These are phyloP conservation scores for Eudyptes chrysolophus DNA, from an alignment of 2,113 vertebrate genomes.

Conservation along the genomic window DNA sequence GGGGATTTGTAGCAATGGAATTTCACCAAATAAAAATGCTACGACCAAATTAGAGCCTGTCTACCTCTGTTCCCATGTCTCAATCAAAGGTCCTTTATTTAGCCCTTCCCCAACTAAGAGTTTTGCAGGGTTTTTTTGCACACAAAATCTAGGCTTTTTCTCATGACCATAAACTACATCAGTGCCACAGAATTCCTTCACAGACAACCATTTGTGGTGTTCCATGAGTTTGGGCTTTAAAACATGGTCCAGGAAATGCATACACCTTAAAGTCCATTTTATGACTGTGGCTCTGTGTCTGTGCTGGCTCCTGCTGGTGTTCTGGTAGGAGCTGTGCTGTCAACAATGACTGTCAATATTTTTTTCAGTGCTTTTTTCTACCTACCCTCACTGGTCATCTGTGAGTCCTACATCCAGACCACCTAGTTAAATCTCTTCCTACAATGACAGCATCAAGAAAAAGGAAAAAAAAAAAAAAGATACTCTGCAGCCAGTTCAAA, in stretches of 20 bases:
- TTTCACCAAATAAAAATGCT: neutral
- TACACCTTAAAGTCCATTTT: neutral
- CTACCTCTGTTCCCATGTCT: conserved; percentile 12
- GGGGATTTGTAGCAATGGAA: neutral
- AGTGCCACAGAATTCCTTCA: neutral
- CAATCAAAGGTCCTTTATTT: conserved; percentile 32
- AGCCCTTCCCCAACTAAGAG: neutral
- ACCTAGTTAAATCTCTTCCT: neutral
- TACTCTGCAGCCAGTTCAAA: neutral
- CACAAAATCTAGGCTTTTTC: neutral
- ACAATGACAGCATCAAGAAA: neutral
- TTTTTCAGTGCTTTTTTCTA: neutral
- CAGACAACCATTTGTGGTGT: neutral
- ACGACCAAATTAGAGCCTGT: neutral
- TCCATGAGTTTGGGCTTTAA: neutral
- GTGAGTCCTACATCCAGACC: neutral
- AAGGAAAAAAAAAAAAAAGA: fast-evolving
- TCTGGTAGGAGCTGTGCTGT: neutral
- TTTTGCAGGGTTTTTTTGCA: neutral
- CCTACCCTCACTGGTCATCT: neutral
- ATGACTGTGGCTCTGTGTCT: neutral
- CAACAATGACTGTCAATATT: neutral
- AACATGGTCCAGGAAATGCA: neutral
- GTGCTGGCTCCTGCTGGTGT: neutral
- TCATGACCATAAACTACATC: neutral